phyloP scores from a whole-genome alignment of 2,797 vertebrate species.

The Ctenopoma multispine region DNA sequence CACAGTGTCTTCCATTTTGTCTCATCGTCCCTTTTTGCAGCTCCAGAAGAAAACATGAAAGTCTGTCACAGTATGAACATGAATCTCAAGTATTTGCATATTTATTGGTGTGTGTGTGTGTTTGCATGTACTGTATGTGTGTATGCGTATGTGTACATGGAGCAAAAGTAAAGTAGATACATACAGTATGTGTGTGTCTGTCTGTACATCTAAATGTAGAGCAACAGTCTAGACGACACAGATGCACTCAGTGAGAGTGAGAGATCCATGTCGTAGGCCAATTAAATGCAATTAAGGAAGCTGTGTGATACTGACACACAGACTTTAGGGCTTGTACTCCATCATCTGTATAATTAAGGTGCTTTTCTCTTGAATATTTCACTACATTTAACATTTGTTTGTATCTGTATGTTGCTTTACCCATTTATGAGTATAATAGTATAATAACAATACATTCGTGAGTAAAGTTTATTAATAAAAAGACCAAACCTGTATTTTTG shows the following conservation, averaged over 20 bases:
- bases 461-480: conserved; percentile 7
- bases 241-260: conserved; percentile 60
- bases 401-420: too few relatives aligned
- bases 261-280: conserved; percentile 52
- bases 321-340: conserved; percentile 64
- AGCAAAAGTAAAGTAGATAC: neutral
- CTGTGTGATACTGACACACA: conserved; percentile 35
- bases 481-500: conserved; percentile 4
- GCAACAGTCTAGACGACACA: conserved; percentile 60
- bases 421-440: too few relatives aligned
- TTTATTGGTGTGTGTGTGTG: neutral
- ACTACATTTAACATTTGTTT: conserved; percentile 16
- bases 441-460: neutral
- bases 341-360: conserved; percentile 79
- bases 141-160: neutral
- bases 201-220: conserved; percentile 6
- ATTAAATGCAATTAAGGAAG: conserved; percentile 67
- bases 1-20: conserved; percentile 45
- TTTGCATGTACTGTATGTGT: neutral
- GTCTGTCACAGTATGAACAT: conserved; percentile 32
- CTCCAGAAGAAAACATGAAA: conserved; percentile 55
- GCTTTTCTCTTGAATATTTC: conserved; percentile 79
- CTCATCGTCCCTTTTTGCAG: conserved; percentile 38
- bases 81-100: neutral
- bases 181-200: neutral